These are phyloP conservation scores for Hypselothyrea guttata DNA, from an alignment of 2,888 invertebrate genomes.

Conservation along the genomic window DNA sequence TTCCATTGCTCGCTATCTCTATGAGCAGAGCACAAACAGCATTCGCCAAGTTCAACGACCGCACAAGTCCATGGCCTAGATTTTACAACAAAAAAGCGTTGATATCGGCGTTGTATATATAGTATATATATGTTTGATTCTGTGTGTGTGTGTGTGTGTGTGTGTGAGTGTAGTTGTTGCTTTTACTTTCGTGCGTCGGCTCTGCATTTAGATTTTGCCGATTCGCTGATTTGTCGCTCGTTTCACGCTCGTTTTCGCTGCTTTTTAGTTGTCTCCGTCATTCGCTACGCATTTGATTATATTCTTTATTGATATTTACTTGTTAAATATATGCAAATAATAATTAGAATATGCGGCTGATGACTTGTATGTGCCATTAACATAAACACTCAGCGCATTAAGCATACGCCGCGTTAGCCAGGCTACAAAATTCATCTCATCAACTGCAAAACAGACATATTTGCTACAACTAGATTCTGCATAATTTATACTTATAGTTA, in stretches of 20 bases:
- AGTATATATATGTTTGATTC: too few relatives aligned
- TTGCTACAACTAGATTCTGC: too few relatives aligned
- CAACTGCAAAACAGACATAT: too few relatives aligned
- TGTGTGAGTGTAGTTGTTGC: conserved; percentile 41
- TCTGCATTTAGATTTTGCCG: conserved; percentile 50
- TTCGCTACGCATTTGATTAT: conserved; percentile 24
- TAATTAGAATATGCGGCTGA: conserved; percentile 39
- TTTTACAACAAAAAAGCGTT: conserved; percentile 64
- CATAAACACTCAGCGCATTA: conserved; percentile 32
- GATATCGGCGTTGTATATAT: conserved; percentile 35
- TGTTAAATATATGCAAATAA: conserved; percentile 20
- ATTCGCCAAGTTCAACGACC: conserved; percentile 81
- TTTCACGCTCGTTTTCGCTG: conserved; percentile 15
- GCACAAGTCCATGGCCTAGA: conserved; percentile 82
- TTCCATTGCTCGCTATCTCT: conserved; percentile 15
- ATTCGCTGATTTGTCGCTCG: conserved; percentile 39
- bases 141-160: conserved; percentile 16
- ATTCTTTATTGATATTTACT: conserved; percentile 22
- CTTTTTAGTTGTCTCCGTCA: conserved; percentile 13
- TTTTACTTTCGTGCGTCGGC: conserved; percentile 70
- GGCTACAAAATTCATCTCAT: too few relatives aligned
- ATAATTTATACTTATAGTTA: too few relatives aligned
- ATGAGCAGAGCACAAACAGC: conserved; percentile 19
- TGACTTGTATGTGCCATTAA: conserved; percentile 23
- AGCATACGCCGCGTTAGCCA: conserved; percentile 30